Evolutionary conservation across 2,888 invertebrate genomes (phyloP).

Genomic region (Chrysodeixis includens): DNA sequence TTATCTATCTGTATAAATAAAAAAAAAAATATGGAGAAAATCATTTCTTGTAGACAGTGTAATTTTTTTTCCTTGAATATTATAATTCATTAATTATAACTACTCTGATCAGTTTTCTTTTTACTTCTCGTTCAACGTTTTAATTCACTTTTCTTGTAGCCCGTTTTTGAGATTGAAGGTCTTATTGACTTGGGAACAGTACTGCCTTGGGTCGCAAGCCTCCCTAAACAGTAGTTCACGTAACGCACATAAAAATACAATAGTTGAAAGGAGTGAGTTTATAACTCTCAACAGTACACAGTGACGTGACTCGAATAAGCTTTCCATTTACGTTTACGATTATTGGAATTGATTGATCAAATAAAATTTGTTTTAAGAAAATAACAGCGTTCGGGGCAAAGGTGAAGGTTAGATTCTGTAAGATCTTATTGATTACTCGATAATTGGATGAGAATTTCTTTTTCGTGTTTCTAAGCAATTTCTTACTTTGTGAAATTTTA

Average conservation of each 20-base stretch:
- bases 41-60: too few species aligned
- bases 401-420: slow-evolving; percentile 18
- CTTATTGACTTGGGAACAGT: slow-evolving; percentile 4
- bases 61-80: too few species aligned
- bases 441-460: neutral
- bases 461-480: too few species aligned
- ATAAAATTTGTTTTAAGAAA: slow-evolving; percentile 29
- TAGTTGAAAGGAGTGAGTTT: slow-evolving; percentile 20
- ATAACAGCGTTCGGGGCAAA: slow-evolving; percentile 17
- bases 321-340: slow-evolving; percentile 31
- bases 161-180: neutral
- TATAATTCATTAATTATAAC: too few species aligned
- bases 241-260: slow-evolving; percentile 17
- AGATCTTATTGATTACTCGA: neutral
- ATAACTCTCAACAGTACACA: slow-evolving; percentile 19
- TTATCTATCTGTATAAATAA: too few species aligned
- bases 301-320: slow-evolving; percentile 36
- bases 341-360: slow-evolving; percentile 44
- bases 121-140: neutral
- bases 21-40: too few species aligned
- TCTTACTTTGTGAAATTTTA: too few species aligned
- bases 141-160: neutral
- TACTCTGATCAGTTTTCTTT: neutral
- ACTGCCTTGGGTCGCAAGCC: slow-evolving; percentile 1
- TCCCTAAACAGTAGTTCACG: slow-evolving; percentile 14